Percentiles rank a stretch among this genome's conserved stretches.
These are phyloP conservation scores for Chelonus formosanus DNA, from an alignment of 2,888 invertebrate genomes.

Conservation along the genomic window DNA sequence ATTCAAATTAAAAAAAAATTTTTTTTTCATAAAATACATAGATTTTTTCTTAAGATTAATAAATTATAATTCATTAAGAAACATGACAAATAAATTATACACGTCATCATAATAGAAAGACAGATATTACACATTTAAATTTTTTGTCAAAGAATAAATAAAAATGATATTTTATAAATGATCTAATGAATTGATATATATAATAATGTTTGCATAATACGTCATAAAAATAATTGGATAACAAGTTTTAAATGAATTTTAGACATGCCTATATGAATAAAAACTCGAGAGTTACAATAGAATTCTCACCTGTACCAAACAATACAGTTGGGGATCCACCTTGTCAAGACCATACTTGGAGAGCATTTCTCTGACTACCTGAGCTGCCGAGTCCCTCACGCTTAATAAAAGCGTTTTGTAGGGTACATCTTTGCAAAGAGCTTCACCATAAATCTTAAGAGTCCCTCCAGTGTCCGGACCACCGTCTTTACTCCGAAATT, in stretches of 20 bases:
- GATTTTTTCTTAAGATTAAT: no score
- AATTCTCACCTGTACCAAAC: constrained; percentile 86
- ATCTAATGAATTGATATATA: no score
- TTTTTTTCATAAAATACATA: no score
- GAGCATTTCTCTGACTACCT: constrained; percentile 94
- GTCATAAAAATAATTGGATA: no score
- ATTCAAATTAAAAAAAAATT: no score
- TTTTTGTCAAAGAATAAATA: no score
- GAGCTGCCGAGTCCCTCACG: constrained; percentile 89
- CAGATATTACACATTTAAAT: no score
- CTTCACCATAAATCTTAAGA: constrained; percentile 95
- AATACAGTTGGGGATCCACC: constrained; percentile 90
- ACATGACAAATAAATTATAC: no score
- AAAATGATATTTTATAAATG: no score
- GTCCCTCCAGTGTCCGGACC: constrained; percentile 94
- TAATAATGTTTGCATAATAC: no score
- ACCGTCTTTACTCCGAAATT: constrained; percentile 94
- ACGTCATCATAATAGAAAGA: no score
- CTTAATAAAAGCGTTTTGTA: constrained; percentile 97
- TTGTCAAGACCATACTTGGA: constrained; percentile 95
- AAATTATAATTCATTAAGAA: no score
- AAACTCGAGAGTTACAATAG: neutral
- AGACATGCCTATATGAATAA: neutral
- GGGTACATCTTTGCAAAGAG: constrained; percentile 94
- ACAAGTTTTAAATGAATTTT: neutral